phyloP scores from a whole-genome alignment of 2,113 vertebrate species.

The Oryzias woworae region DNA sequence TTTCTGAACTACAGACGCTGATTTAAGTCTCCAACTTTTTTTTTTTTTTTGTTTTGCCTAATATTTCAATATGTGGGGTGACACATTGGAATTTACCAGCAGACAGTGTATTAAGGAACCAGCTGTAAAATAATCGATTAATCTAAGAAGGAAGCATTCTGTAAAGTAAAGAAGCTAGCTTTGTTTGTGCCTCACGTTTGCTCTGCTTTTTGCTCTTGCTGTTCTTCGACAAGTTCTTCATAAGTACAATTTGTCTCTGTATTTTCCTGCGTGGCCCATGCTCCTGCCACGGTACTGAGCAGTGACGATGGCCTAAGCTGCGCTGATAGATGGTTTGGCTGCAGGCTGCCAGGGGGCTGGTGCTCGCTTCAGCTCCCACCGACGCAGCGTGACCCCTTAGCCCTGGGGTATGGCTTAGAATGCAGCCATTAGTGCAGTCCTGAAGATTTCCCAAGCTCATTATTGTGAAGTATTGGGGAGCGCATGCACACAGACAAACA shows the following conservation, averaged over 20 bases:
- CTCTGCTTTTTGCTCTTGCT: conserved; percentile 17
- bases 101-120: conserved; percentile 31
- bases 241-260: conserved; percentile 46
- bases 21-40: neutral
- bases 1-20: conserved; percentile 29
- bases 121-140: conserved; percentile 38
- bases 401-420: conserved; percentile 61
- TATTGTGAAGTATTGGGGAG: conserved; percentile 52
- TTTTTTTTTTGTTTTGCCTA: too few relatives aligned
- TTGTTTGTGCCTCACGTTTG: neutral
- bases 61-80: conserved; percentile 8
- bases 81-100: conserved; percentile 2
- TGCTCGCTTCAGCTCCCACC: conserved; percentile 51
- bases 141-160: conserved; percentile 38
- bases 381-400: conserved; percentile 45
- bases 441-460: conserved; percentile 70
- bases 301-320: conserved; percentile 58
- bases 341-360: conserved; percentile 45
- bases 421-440: conserved; percentile 65
- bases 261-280: conserved; percentile 15
- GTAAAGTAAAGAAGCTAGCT: conserved; percentile 30
- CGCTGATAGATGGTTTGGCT: conserved; percentile 64
- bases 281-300: conserved; percentile 51
- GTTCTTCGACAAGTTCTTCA: conserved; percentile 39
- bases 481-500: conserved; percentile 26